Evolutionary conservation across 2,888 invertebrate genomes (phyloP).

Genomic region (Drosophila mettleri): DNA sequence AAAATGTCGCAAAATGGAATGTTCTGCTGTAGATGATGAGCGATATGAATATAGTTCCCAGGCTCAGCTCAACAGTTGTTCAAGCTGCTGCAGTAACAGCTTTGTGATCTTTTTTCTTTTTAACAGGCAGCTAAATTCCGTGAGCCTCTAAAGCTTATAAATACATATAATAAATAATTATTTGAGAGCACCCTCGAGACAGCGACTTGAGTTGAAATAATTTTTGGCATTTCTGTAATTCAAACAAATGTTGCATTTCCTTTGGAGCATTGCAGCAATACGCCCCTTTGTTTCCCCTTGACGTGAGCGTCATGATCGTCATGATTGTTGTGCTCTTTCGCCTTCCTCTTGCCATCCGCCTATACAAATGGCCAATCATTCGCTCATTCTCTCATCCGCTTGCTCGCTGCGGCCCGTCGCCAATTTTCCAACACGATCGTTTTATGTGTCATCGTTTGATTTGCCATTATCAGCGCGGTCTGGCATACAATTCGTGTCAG

Average conservation of each 20-base stretch:
- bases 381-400: constrained; percentile 25
- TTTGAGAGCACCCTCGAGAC: constrained; percentile 51
- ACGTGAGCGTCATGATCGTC: constrained; percentile 40
- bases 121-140: constrained; percentile 47
- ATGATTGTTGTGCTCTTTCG: constrained; percentile 44
- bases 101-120: constrained; percentile 25
- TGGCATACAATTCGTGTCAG: constrained; percentile 69
- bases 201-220: constrained; percentile 38
- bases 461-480: constrained; percentile 81
- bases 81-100: constrained; percentile 25
- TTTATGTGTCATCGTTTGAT: constrained; percentile 83
- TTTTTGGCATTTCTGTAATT: constrained; percentile 63
- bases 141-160: constrained; percentile 62
- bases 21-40: constrained; percentile 73
- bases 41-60: constrained; percentile 84
- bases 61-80: constrained; percentile 50
- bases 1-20: constrained; percentile 80
- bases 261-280: constrained; percentile 25
- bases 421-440: constrained; percentile 80
- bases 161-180: constrained; percentile 65
- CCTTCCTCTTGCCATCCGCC: constrained; percentile 28
- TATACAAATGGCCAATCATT: constrained; percentile 69
- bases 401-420: constrained; percentile 41
- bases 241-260: constrained; percentile 78
- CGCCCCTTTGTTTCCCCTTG: constrained; percentile 7